phyloP scores from a whole-genome alignment of 2,888 invertebrate species.

The Euzophera pinguis region DNA sequence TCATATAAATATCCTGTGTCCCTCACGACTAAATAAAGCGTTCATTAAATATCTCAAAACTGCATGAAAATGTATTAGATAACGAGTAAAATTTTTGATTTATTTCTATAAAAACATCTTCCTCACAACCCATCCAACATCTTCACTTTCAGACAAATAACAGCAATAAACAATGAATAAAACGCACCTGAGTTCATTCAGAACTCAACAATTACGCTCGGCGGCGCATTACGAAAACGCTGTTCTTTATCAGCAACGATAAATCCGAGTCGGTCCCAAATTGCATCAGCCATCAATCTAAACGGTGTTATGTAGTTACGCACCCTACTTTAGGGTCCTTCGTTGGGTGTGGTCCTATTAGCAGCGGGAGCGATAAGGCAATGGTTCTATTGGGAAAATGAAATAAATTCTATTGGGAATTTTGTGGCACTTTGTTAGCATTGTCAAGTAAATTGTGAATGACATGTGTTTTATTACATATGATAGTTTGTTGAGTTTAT shows the following conservation, averaged over 20 bases:
- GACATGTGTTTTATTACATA: too few species aligned
- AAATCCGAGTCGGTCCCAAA: conserved; percentile 72
- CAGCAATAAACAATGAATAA: neutral
- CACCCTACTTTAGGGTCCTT: conserved; percentile 46
- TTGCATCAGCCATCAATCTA: conserved; percentile 78
- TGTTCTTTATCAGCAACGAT: conserved; percentile 65
- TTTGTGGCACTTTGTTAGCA: too few species aligned
- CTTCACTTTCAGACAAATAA: neutral
- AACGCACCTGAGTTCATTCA: conserved; percentile 26
- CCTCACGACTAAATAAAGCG: neutral
- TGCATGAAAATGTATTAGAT: too few species aligned
- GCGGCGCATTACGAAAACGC: conserved; percentile 48
- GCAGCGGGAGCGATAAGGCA: conserved; percentile 23
- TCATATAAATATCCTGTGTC: too few species aligned
- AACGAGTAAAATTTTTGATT: too few species aligned
- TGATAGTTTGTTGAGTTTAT: too few species aligned
- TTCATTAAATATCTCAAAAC: too few species aligned
- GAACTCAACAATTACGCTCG: conserved; percentile 20
- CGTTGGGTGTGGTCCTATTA: conserved; percentile 29
- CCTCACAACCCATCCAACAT: neutral
- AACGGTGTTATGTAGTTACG: conserved; percentile 71
- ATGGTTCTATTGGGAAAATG: too few species aligned
- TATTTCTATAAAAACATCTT: too few species aligned
- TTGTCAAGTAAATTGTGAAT: too few species aligned
- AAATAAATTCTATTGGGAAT: too few species aligned